Conservation (phyloP, 1,140 invertebrate genomes). For the Nasonia giraulti region DNA sequence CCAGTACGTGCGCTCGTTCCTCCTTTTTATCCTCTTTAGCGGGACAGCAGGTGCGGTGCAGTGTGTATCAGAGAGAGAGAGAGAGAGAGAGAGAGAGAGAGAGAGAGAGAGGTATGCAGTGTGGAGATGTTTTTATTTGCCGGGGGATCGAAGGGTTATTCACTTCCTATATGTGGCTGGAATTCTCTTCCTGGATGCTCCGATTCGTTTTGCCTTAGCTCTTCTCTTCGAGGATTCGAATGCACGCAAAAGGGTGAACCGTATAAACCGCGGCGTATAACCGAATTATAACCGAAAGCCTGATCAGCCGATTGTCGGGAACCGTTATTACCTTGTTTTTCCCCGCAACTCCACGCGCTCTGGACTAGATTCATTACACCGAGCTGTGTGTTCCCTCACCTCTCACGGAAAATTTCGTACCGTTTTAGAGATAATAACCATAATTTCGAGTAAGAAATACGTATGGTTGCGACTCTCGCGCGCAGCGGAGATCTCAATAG, state of each 20-base stretch:
- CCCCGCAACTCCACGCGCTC: neutral
- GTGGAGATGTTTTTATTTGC: neutral
- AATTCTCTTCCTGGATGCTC: neutral
- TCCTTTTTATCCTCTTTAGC: constrained; percentile 39
- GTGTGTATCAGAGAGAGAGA: neutral
- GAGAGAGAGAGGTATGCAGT: neutral
- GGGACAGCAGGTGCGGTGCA: neutral
- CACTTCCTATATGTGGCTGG: neutral
- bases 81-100: neutral
- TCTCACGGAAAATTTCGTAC: neutral
- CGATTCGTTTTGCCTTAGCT: neutral
- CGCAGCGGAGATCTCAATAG: neutral
- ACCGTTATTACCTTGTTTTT: neutral
- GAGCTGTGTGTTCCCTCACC: neutral
- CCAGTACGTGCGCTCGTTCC: neutral
- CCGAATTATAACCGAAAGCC: neutral
- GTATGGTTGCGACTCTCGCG: neutral
- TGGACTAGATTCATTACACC: neutral
- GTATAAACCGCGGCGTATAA: neutral
- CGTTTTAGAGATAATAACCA: neutral
- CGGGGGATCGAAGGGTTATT: neutral
- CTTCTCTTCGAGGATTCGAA: too few relatives aligned
- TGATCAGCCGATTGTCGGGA: neutral
- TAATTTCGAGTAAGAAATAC: neutral
- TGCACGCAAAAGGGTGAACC: too few relatives aligned